Conservation (phyloP, 2,113 vertebrate genomes). For the Abramis brama region DNA sequence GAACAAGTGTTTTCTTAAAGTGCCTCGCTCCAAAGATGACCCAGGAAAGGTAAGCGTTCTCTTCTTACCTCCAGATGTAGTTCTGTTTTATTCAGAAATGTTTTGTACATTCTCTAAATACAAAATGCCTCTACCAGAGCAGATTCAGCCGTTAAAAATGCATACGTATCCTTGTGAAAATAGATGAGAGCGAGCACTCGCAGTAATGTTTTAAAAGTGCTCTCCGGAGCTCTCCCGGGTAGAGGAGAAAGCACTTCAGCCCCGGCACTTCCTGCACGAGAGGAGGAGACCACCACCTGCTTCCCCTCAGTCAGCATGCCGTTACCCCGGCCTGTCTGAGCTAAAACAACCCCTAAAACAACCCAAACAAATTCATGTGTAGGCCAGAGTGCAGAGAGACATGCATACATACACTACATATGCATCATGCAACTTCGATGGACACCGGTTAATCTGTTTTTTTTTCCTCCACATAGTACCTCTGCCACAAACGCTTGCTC, state of each 20-base stretch:
- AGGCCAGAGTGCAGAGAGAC: not conserved
- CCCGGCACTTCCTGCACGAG: constrained; percentile 39
- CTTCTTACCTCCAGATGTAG: not conserved
- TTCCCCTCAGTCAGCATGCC: not conserved
- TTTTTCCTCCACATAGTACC: not conserved
- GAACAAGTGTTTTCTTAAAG: constrained; percentile 87
- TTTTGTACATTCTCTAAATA: constrained; percentile 35
- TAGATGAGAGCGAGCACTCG: constrained; percentile 35
- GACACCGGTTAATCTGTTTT: not conserved
- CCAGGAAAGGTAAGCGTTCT: constrained; percentile 78
- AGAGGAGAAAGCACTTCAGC: constrained; percentile 46
- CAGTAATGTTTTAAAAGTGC: constrained; percentile 40
- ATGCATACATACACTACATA: no score
- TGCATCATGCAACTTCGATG: not conserved
- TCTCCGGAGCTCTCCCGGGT: constrained; percentile 39
- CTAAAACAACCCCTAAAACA: constrained; percentile 12
- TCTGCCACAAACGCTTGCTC: not conserved
- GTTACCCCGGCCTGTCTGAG: not conserved
- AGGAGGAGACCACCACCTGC: constrained; percentile 41
- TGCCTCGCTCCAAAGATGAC: constrained; percentile 85
- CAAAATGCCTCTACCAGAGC: constrained; percentile 24
- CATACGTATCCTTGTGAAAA: constrained; percentile 39
- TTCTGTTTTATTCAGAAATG: constrained; percentile 42
- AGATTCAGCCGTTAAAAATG: constrained; percentile 43
- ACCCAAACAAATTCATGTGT: not conserved